Evolutionary conservation across 2,797 vertebrate species (phyloP), one percentile per base, ranked within the genome.

Genomic region (Sylvilagus floridanus): DNA sequence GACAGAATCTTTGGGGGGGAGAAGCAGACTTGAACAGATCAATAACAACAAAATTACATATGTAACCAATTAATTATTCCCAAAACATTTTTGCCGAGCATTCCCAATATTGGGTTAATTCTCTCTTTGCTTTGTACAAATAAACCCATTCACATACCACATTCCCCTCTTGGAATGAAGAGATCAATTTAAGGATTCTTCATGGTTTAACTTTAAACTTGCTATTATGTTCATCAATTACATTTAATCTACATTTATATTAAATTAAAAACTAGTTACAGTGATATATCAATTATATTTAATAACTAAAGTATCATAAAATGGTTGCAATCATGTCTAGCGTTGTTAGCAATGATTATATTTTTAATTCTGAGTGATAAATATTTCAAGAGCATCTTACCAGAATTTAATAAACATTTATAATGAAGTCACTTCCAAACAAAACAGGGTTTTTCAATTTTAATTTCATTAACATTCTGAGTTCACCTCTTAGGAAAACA

Each of bases 331-430:
- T 90, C 57, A 83, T 91, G n/a, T 14, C 65, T 83, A 21, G 3
- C 32, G 95, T 93, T 92, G 47, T 95, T 95, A 37, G 22, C 82
- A 12, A 73, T 91, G 26, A 83, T 17, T 52, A 50, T 52, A 81
- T 72, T 87, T 94, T 92, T 65, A 90, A 93, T 86, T 47, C 28
- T 76, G 28, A 17, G 83, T 21, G 75, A 94, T 84, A 96, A 96
- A 96, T 88, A 94, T 88, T 93, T 83, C 62, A 83, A 93, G 75
- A 86, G n/a, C 72, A 5, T 75, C 93, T 78, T 92, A 86, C 50
- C 28, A 9, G 83, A 73, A 91, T 85, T 94, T 91, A 90, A 90
- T 90, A 94, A 94, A 94, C 94, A 85, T 92, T 96, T 93, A 86
- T 90, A 88, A 76, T 86, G 17, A 92, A 90, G 68, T 83, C 28